Evolutionary conservation across 2,113 vertebrate genomes (phyloP), one percentile per base, ranked within the genome.

Genomic region (Melanocharis versteri): DNA sequence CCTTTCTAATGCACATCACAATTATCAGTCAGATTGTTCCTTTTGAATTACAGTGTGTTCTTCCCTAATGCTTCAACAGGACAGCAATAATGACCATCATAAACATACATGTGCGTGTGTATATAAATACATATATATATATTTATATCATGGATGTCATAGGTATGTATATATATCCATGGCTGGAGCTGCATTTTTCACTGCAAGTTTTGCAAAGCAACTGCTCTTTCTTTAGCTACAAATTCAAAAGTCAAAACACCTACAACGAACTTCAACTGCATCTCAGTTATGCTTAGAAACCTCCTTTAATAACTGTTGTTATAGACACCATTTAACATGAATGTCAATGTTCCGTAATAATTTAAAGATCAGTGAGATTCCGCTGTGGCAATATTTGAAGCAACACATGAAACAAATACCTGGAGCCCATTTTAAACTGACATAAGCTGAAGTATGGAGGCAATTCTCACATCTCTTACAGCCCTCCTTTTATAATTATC

Each of bases 1-100:
- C 70, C 89, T 97, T 96, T 93, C 70, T 94, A 92, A 93, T 48
- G 48, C 82, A 79, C 23, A 77, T 88, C 91, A 93, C 78, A 95
- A 57, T 93, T 95, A 90, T 31, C 65, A 90, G 62, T 61, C 97
- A 72, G 80, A 96, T 90, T 30, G 13, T 60, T 96, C 81, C 92
- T 96, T 96, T 97, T 88, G 80, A 95, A 83, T 89, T 86, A 53
- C 56, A 86, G 47, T 45, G 60, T 93, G 45, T 77, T 87, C 57
- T 90, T 30, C 91, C 92, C 58, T 71, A 72, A n/a, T 91, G 45
- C 56, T 96, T 96, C 88, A 95, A 21, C 37, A 68, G 81, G 39
- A 95, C 90, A 68, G 16, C 40, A 82, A 12, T 65, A 48, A 6
- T n/a, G 72, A 61, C n/a, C n/a, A 35, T 44, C 31, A 54, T 23